These are phyloP conservation scores for Drosophila sechellia DNA, from an alignment of 1,140 invertebrate genomes.

Conservation along the genomic window DNA sequence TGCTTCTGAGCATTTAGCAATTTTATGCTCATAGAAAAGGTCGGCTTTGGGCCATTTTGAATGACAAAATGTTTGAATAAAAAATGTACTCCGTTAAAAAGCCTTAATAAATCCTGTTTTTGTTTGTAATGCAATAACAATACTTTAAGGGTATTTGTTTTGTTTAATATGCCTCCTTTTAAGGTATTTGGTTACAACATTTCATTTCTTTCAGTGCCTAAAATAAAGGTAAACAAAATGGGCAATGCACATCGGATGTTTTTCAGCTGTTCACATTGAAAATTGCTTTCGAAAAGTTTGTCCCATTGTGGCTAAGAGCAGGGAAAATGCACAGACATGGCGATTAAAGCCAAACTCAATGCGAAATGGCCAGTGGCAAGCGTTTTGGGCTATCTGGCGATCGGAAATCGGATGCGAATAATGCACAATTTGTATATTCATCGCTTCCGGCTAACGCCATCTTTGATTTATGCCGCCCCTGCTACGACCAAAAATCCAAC, in stretches of 20 bases:
- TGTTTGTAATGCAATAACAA: too few species aligned
- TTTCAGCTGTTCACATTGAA: conserved; percentile 41
- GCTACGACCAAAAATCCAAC: conserved; percentile 10
- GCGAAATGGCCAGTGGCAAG: conserved; percentile 10
- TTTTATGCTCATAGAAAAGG: not conserved
- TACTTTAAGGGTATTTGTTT: too few species aligned
- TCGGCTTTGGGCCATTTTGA: not conserved
- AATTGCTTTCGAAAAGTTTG: conserved; percentile 62
- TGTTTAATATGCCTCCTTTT: too few species aligned
- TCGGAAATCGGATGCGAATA: conserved; percentile 62
- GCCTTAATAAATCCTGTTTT: too few species aligned
- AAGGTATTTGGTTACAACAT: too few species aligned
- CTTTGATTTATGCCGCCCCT: conserved; percentile 33
- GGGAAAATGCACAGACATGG: not conserved
- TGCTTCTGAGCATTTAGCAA: not conserved
- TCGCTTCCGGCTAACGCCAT: conserved; percentile 30
- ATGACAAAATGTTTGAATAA: not conserved
- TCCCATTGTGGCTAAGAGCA: conserved; percentile 4
- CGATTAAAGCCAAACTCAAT: conserved; percentile 48
- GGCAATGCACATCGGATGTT: conserved; percentile 40
- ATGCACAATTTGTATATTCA: conserved; percentile 38
- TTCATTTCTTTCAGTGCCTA: conserved; percentile 6
- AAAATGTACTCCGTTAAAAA: not conserved
- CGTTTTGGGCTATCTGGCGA: conserved; percentile 35
- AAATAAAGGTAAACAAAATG: conserved; percentile 43